Evolutionary conservation across 2,888 invertebrate species (phyloP).

Genomic region (Caenorhabditis panamensis): DNA sequence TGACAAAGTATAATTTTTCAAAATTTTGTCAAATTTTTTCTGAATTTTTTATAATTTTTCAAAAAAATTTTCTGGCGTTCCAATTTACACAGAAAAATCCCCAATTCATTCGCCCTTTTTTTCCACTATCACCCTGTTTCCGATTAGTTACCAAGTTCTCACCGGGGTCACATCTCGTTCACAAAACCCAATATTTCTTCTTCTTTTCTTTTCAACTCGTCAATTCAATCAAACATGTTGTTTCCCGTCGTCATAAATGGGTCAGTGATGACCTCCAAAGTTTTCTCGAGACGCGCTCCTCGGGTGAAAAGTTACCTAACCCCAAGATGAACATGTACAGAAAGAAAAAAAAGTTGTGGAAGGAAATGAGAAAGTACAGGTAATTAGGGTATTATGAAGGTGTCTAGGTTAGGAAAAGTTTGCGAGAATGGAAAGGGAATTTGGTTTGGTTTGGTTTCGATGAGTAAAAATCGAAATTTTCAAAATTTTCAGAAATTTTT

Average conservation of each 20-base stretch:
- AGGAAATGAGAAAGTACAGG: too few species aligned
- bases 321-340: not conserved
- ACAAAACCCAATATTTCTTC: too few species aligned
- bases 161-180: not conserved
- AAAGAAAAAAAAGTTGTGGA: not conserved
- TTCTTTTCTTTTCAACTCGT: not conserved
- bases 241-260: slow-evolving; percentile 57
- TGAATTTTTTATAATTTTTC: not conserved
- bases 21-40: not conserved
- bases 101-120: slow-evolving; percentile 11
- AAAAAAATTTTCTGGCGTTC: not conserved
- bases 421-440: too few species aligned
- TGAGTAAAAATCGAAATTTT: not conserved
- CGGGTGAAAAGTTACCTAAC: too few species aligned
- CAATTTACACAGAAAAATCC: too few species aligned
- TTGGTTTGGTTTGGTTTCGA: too few species aligned
- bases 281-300: too few species aligned
- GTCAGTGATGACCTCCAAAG: slow-evolving; percentile 47
- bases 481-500: not conserved
- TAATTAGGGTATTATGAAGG: too few species aligned
- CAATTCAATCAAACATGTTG: slow-evolving; percentile 22
- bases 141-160: slow-evolving; percentile 2
- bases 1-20: too few species aligned
- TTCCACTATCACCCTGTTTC: not conserved
- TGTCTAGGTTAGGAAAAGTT: too few species aligned